Percentiles rank a stretch among this genome's conserved stretches.
These are phyloP conservation scores for Hemaris fuciformis DNA, from an alignment of 2,888 invertebrate species.

Conservation along the genomic window DNA sequence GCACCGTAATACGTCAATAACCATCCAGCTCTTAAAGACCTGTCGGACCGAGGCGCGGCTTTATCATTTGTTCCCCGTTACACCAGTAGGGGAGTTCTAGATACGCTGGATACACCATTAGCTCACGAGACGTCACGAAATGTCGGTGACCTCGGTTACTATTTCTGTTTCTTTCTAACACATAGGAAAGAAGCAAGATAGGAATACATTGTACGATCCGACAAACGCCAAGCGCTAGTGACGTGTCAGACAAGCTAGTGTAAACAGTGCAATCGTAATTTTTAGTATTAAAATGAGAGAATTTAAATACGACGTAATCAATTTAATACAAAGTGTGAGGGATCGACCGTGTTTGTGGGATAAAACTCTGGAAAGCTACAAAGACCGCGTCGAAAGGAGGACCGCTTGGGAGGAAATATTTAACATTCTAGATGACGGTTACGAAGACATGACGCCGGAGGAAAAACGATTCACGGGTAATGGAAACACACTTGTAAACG, in stretches of 20 bases:
- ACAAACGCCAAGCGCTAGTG: conserved; percentile 49
- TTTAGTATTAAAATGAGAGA: conserved; percentile 46
- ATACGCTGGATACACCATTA: conserved; percentile 27
- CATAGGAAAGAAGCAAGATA: conserved; percentile 31
- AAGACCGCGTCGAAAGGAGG: conserved; percentile 63
- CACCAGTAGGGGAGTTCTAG: conserved; percentile 27
- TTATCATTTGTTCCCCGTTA: neutral
- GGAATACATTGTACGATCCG: conserved; percentile 51
- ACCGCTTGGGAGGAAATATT: conserved; percentile 71
- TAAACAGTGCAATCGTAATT: conserved; percentile 40
- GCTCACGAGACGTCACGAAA: conserved; percentile 37
- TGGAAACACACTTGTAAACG: conserved; percentile 28
- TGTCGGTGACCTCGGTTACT: conserved; percentile 56
- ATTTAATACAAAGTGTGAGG: conserved; percentile 51
- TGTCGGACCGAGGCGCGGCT: neutral
- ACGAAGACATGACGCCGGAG: conserved; percentile 56
- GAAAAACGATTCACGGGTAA: conserved; percentile 59
- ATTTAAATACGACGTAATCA: conserved; percentile 63
- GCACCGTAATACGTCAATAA: neutral
- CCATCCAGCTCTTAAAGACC: neutral
- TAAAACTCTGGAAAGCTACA: conserved; percentile 63
- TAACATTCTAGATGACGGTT: conserved; percentile 50
- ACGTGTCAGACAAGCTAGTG: conserved; percentile 52
- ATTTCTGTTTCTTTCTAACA: conserved; percentile 35
- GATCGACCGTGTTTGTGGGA: conserved; percentile 70